Percentiles rank a stretch among this genome's conserved stretches.
Conservation (phyloP, 2,888 invertebrate genomes). For the Machimus rusticus region DNA sequence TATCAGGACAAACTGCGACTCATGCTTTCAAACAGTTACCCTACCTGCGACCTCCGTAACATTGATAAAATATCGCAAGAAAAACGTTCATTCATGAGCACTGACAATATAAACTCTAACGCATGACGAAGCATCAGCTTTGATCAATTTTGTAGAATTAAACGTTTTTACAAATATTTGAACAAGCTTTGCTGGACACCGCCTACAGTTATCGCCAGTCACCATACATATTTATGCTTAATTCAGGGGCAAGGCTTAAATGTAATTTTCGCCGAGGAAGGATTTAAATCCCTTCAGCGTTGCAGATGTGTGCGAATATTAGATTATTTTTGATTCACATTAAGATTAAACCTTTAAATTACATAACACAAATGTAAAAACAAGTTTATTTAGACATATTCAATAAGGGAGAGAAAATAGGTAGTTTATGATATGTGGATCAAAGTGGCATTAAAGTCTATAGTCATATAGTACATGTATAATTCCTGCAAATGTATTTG, state of each 20-base stretch:
- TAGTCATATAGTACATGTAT: too few relatives aligned
- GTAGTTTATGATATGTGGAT: too few relatives aligned
- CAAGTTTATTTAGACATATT: too few relatives aligned
- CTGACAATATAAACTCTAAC: neutral
- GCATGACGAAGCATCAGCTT: neutral
- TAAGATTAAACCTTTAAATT: too few relatives aligned
- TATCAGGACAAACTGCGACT: neutral
- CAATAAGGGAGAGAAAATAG: too few relatives aligned
- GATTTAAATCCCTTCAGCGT: neutral
- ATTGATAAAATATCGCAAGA: neutral
- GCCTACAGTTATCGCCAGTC: neutral
- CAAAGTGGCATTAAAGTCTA: too few relatives aligned
- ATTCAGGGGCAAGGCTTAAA: neutral
- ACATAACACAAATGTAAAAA: too few relatives aligned
- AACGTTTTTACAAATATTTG: neutral
- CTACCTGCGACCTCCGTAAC: neutral
- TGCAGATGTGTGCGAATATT: neutral
- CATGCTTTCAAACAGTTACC: neutral
- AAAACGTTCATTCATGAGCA: neutral
- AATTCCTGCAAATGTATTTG: too few relatives aligned
- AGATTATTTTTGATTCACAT: too few relatives aligned
- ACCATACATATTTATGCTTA: neutral
- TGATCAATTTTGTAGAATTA: neutral
- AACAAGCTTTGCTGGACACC: slow-evolving; percentile 48
- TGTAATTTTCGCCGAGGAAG: neutral